These are phyloP conservation scores for Eulemur macaco DNA, from an alignment of 2,113 vertebrate species.

Conservation along the genomic window DNA sequence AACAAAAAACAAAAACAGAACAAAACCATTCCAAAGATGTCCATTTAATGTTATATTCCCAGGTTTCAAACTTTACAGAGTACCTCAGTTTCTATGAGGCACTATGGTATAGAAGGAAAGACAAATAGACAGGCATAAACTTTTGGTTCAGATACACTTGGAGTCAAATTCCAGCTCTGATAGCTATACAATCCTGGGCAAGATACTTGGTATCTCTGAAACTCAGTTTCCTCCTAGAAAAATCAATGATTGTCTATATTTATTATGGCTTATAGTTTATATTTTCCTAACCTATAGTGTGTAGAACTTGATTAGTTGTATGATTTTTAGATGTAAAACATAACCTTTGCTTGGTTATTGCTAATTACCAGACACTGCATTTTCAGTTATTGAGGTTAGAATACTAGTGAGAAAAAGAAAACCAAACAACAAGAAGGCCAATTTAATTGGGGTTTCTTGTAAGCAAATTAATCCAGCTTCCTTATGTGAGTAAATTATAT, in stretches of 20 bases:
- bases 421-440: not conserved
- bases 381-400: not conserved
- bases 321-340: not conserved
- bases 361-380: not conserved
- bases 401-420: not conserved
- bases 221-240: not conserved
- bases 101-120: not conserved
- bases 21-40: not conserved
- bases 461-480: not conserved
- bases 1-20: not conserved
- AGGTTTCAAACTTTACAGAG: not conserved
- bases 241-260: not conserved
- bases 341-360: not conserved
- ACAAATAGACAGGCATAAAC: not conserved
- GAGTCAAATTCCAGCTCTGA: not conserved
- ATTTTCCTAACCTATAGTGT: not conserved
- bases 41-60: no score
- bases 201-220: not conserved
- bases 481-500: not conserved
- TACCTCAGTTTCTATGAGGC: not conserved
- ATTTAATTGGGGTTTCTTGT: not conserved
- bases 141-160: not conserved
- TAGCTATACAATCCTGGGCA: not conserved
- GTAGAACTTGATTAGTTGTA: not conserved
- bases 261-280: not conserved